Evolutionary conservation across 2,888 invertebrate genomes (phyloP), one percentile per base, ranked within the genome.

Genomic region (Chelonus formosanus): DNA sequence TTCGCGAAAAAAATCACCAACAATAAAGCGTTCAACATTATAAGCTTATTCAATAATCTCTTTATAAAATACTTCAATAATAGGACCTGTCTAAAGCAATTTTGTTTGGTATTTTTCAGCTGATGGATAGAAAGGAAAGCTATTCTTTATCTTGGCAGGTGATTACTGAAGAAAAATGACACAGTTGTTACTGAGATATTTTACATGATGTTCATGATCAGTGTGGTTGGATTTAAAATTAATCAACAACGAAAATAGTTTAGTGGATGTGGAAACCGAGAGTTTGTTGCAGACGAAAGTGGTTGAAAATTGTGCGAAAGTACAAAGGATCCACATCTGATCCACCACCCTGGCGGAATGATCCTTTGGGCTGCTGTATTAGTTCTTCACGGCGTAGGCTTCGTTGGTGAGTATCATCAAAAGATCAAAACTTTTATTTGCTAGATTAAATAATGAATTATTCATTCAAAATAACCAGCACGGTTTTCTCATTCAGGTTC

Each of bases 351-450:
- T 84, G 84, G 85, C 86, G 86, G 86, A 83, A 88, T 88, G 88
- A 86, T 86, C 85, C 85, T 88, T 86, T 86, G 87, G 87, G 86
- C 86, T 85, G 85, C 86, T 71, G 84, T 87, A 82, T 82, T 88
- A 83, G 84, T 88, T 85, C 86, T 88, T 78, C 85, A 87, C 84
- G 86, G 87, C 85, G 88, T 87, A 82, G 85, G 86, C 80, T 85
- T 87, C 81, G 87, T 87, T 83, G 88, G 88, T 88, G 75, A 82
- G 82, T 67, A 10, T 20, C 48, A 2, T 10, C 31, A 5, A 20
- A 4, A 10, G 40, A 5, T 40, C 4, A 40, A 40, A 40, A 40
- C 1, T n/a, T 45, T 45, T 45, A 45, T 45, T 45, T 5, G 3
- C n/a, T 48, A 20, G 10, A 3, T 48, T 48, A 48, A 20, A 20